These are phyloP conservation scores for Caenorhabditis auriculariae DNA, from an alignment of 2,888 invertebrate species.

Conservation along the genomic window DNA sequence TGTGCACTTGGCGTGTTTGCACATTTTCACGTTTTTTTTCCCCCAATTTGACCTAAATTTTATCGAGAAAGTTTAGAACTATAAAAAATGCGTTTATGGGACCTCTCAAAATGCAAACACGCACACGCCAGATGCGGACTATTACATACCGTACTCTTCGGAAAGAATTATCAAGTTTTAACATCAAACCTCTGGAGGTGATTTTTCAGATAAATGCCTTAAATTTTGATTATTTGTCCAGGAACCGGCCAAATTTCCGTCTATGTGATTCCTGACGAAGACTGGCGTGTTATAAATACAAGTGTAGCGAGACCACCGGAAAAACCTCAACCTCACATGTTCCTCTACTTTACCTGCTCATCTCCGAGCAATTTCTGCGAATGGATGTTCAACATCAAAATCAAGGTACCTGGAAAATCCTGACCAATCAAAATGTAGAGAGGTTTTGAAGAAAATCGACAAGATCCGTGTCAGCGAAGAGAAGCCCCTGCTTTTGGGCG, in stretches of 20 bases:
- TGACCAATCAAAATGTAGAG: not conserved
- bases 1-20: too few relatives aligned
- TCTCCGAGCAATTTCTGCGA: conserved; percentile 22
- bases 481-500: conserved; percentile 31
- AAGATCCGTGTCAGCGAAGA: conserved; percentile 13
- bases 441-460: conserved; percentile 9
- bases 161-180: not conserved
- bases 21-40: too few relatives aligned
- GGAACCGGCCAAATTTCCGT: conserved; percentile 44
- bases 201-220: too few relatives aligned
- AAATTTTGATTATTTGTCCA: conserved; percentile 1
- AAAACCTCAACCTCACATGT: conserved; percentile 25
- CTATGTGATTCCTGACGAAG: conserved; percentile 30
- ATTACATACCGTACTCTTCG: not conserved
- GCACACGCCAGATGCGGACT: not conserved
- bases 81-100: too few relatives aligned
- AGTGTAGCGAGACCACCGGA: conserved; percentile 15
- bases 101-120: too few relatives aligned
- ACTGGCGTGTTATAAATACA: conserved; percentile 22
- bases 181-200: too few relatives aligned
- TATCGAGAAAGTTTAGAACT: too few relatives aligned
- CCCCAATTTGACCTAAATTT: too few relatives aligned
- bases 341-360: conserved; percentile 38
- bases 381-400: conserved; percentile 32
- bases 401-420: conserved; percentile 15